phyloP scores from a whole-genome alignment of 2,888 invertebrate species.

The Amphiduros pacificus region DNA sequence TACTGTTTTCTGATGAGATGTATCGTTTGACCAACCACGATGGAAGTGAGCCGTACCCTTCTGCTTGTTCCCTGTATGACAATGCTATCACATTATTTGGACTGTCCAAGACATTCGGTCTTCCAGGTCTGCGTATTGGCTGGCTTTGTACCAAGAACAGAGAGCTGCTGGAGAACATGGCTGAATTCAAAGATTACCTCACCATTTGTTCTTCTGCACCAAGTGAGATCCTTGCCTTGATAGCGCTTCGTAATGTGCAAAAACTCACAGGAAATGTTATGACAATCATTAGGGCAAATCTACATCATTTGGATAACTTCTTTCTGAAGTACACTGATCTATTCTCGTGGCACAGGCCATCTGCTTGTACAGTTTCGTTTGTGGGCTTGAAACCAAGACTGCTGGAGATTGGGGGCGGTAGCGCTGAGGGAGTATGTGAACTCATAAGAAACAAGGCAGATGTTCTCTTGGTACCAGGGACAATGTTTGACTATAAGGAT shows the following conservation, averaged over 20 bases:
- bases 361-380: slow-evolving; percentile 36
- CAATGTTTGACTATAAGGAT: slow-evolving; percentile 21
- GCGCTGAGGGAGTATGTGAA: slow-evolving; percentile 19
- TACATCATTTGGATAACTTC: slow-evolving; percentile 22
- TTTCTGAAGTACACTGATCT: slow-evolving; percentile 19
- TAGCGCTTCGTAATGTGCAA: slow-evolving; percentile 23
- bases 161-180: slow-evolving; percentile 15
- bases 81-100: slow-evolving; percentile 28
- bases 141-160: slow-evolving; percentile 26
- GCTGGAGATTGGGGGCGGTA: slow-evolving; percentile 7
- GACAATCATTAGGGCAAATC: slow-evolving; percentile 20
- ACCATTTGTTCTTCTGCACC: slow-evolving; percentile 29
- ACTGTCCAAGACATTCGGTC: slow-evolving; percentile 29
- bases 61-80: slow-evolving; percentile 24
- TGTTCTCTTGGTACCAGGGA: slow-evolving; percentile 22
- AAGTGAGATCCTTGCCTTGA: slow-evolving; percentile 28
- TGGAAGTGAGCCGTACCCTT: slow-evolving; percentile 15
- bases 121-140: slow-evolving; percentile 30
- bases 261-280: slow-evolving; percentile 14
- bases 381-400: slow-evolving; percentile 34
- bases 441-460: slow-evolving; percentile 9
- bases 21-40: slow-evolving; percentile 28
- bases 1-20: slow-evolving; percentile 32
- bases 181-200: slow-evolving; percentile 27
- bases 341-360: slow-evolving; percentile 35